These are phyloP conservation scores for Tachina fera DNA, from an alignment of 2,888 invertebrate genomes.

Conservation along the genomic window DNA sequence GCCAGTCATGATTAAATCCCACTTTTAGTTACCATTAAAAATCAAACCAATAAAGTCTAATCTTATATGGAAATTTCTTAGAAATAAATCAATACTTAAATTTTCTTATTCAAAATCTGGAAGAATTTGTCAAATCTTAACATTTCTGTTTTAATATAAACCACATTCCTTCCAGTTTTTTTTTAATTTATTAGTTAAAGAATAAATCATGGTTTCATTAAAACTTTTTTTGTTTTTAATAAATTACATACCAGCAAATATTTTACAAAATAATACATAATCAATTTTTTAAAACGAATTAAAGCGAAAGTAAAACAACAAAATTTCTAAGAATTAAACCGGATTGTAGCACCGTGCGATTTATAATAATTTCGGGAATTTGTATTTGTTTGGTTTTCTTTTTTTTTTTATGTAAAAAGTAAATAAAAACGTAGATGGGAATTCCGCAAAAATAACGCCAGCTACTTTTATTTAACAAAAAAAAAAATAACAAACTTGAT, in stretches of 20 bases:
- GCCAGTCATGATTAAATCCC: too few relatives aligned
- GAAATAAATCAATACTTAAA: neutral
- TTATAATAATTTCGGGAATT: conserved; percentile 38
- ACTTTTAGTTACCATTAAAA: too few relatives aligned
- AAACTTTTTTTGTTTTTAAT: conserved; percentile 22
- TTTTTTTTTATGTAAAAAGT: neutral
- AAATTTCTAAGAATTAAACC: conserved; percentile 54
- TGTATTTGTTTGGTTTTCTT: conserved; percentile 30
- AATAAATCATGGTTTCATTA: conserved; percentile 13
- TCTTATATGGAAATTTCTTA: neutral
- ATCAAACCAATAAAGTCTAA: neutral
- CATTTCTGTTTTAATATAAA: conserved; percentile 18
- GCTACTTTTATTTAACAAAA: neutral
- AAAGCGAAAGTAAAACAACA: conserved; percentile 66
- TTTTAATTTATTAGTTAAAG: conserved; percentile 14
- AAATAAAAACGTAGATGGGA: conserved; percentile 31
- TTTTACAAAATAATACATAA: neutral
- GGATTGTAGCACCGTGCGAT: conserved; percentile 46
- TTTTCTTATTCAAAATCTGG: neutral
- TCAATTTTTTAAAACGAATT: conserved; percentile 53
- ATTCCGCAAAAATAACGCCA: conserved; percentile 66
- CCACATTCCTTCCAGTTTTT: conserved; percentile 20
- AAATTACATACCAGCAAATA: conserved; percentile 29
- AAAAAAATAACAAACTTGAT: conserved; percentile 34
- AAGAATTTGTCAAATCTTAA: conserved; percentile 2